These are phyloP conservation scores for Disparrhopalites patrizii DNA, from an alignment of 2,888 invertebrate genomes.

Conservation along the genomic window DNA sequence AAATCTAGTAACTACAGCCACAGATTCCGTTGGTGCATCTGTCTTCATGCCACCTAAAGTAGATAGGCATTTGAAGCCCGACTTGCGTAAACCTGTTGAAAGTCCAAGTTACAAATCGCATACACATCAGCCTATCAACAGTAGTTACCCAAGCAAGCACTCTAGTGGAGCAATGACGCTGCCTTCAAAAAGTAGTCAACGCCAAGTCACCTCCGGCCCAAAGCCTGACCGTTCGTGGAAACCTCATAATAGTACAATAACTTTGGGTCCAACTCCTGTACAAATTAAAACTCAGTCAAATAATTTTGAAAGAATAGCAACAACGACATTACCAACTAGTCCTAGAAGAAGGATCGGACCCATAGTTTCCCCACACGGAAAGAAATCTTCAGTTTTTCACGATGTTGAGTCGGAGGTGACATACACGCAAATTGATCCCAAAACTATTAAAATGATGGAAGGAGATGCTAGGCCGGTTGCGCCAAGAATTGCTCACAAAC, in stretches of 20 bases:
- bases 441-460: slow-evolving; percentile 21
- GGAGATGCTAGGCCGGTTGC: slow-evolving; percentile 30
- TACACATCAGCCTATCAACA: slow-evolving; percentile 2
- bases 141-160: slow-evolving; percentile 13
- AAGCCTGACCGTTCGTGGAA: slow-evolving; percentile 40
- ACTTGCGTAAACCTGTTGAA: slow-evolving; percentile 26
- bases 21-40: background rate
- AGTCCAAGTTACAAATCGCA: slow-evolving; percentile 13
- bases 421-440: slow-evolving; percentile 47
- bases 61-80: slow-evolving; percentile 45
- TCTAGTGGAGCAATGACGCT: slow-evolving; percentile 43
- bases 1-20: slow-evolving; percentile 13
- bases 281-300: slow-evolving; percentile 35
- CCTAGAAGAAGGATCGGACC: slow-evolving; percentile 38
- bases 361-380: slow-evolving; percentile 40
- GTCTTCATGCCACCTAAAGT: slow-evolving; percentile 41
- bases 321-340: slow-evolving; percentile 40
- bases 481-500: slow-evolving; percentile 28
- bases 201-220: slow-evolving; percentile 31
- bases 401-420: slow-evolving; percentile 39
- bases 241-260: slow-evolving; percentile 37
- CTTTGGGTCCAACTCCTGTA: slow-evolving; percentile 44
- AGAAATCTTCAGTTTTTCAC: slow-evolving; percentile 31
- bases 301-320: background rate
- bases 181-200: slow-evolving; percentile 38